Conservation (phyloP, 2,113 vertebrate species). For the Pipra filicauda region DNA sequence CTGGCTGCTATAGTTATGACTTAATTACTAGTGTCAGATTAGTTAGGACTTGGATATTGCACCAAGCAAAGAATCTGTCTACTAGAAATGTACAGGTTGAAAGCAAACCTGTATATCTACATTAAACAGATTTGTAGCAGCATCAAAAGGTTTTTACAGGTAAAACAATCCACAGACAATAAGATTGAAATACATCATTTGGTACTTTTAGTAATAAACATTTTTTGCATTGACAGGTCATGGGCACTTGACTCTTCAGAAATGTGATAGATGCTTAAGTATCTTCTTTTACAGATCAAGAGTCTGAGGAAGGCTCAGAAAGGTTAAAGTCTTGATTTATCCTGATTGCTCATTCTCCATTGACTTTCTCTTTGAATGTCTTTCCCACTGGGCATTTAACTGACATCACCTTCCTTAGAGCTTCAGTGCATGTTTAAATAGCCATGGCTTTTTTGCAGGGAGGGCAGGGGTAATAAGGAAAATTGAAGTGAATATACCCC, state of each 20-base stretch:
- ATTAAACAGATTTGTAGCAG: neutral
- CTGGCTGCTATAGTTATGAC: neutral
- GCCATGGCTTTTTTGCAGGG: neutral
- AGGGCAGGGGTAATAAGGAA: neutral
- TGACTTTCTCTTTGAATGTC: constrained; percentile 2
- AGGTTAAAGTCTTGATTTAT: constrained; percentile 44
- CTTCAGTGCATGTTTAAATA: neutral
- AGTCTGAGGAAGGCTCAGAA: neutral
- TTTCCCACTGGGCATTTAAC: neutral
- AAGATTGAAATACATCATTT: neutral
- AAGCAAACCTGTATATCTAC: neutral
- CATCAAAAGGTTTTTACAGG: neutral
- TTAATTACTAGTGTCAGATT: neutral
- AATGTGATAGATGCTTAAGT: neutral
- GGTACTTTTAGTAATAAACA: neutral
- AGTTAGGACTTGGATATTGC: neutral
- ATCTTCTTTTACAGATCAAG: neutral
- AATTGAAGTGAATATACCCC: neutral
- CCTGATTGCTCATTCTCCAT: neutral
- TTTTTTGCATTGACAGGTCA: neutral
- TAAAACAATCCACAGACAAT: neutral
- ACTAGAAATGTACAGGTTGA: neutral
- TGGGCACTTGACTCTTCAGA: neutral
- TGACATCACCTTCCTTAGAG: neutral
- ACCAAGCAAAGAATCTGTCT: neutral